A percentile compares a stretch with the other conserved stretches of the same genome.
Evolutionary conservation across 2,888 invertebrate species (phyloP).

Genomic region (Drosophila ezoana): DNA sequence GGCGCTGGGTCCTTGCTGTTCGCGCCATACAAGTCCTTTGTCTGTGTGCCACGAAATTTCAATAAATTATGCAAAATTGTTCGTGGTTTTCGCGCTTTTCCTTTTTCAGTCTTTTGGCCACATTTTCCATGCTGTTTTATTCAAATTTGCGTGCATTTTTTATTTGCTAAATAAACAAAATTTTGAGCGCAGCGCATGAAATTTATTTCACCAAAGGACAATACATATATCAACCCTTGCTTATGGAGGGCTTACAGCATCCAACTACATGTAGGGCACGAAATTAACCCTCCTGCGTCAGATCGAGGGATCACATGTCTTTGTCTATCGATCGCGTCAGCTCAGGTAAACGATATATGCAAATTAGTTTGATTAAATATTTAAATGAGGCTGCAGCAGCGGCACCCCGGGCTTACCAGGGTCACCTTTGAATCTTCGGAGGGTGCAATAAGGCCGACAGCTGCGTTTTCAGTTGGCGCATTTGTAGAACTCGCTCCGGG

Average conservation of each 20-base stretch:
- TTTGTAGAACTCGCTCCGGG: slow-evolving; percentile 40
- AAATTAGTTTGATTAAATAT: slow-evolving; percentile 80
- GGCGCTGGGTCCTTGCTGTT: slow-evolving; percentile 13
- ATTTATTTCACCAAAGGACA: slow-evolving; percentile 34
- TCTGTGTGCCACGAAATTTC: slow-evolving; percentile 72
- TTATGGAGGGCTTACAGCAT: slow-evolving; percentile 19
- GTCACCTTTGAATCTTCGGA: slow-evolving; percentile 27
- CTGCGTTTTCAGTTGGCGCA: slow-evolving; percentile 60
- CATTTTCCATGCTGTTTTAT: slow-evolving; percentile 72
- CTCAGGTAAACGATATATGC: slow-evolving; percentile 75
- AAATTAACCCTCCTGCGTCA: slow-evolving; percentile 15
- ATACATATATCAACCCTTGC: slow-evolving; percentile 47
- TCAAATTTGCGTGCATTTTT: slow-evolving; percentile 79
- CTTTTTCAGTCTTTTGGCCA: slow-evolving; percentile 43
- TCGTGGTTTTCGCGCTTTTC: slow-evolving; percentile 78
- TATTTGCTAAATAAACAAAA: slow-evolving; percentile 73
- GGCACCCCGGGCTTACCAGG: slow-evolving; percentile 19
- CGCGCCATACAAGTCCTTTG: slow-evolving; percentile 48
- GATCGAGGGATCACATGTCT: slow-evolving; percentile 52
- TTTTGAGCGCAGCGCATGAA: slow-evolving; percentile 45
- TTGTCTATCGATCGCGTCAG: slow-evolving; percentile 66
- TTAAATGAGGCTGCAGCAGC: slow-evolving; percentile 56
- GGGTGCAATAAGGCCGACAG: slow-evolving; percentile 55
- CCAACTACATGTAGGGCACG: slow-evolving; percentile 11
- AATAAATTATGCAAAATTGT: slow-evolving; percentile 80